Base-by-base conservation (phyloP, 2,113 vertebrate genomes). In the Caretta caretta region DNA sequence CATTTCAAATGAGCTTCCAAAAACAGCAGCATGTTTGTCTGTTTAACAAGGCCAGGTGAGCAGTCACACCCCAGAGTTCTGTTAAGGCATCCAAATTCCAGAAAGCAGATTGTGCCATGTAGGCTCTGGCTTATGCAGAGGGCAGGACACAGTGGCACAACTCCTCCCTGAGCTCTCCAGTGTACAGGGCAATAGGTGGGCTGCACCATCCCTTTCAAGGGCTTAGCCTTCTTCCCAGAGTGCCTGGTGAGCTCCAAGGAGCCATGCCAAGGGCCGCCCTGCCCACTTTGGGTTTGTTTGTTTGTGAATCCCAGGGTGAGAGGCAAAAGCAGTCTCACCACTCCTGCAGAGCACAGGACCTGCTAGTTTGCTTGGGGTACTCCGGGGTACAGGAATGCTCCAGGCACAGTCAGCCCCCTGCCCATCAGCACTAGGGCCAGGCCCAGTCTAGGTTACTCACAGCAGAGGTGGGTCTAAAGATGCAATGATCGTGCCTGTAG, bases 401-500 rank as follows among this genome's bases (percentile, higher is more conserved):
- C 10, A 7, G 8, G 53, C 27, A 16, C 5, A 42, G 57, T 2
- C 79, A 87, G 49, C 48, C 35, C 53, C 59, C 69, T 16, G 8
- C 53, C 46, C 49, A 29, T 25, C 54, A 19, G 25, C 17, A 38
- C 38, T 4, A 6, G 56, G 27, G 69, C 42, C 79, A 42, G n/a
- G 54, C 42, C 20, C 27, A 0, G 6, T 35, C 4, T 25, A 0
- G 57, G 20, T 24, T 51, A 8, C 42, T 31, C 27, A 0, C 1
- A 10, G 19, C 5, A 65, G 56, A 92, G 54, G 57, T 2, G 5
- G 17, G n/a, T 9, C 65, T n/a, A 38, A 72, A 20, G 35, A 10
- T 17, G 65, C 17, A 20, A 38, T 10, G 35, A 20, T 14, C 6
- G 75, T 25, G 75, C 42, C 42, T 78, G n/a, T 10, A 17, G 42